Evolutionary conservation across 2,797 vertebrate genomes (phyloP).

Genomic region (Alfaro cultratus): DNA sequence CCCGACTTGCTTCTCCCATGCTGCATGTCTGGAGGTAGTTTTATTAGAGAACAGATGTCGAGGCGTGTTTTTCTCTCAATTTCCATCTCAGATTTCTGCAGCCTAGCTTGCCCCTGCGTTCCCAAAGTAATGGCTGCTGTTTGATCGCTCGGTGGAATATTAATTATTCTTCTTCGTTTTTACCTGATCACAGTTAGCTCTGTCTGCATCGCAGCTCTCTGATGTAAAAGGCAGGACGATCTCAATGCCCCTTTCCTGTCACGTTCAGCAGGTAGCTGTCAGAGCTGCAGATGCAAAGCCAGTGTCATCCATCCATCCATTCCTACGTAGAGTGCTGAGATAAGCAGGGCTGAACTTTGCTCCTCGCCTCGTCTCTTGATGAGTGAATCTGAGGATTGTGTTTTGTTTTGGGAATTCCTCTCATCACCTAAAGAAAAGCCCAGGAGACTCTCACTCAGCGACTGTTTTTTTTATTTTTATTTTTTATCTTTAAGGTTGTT

Average conservation of each 20-base stretch:
- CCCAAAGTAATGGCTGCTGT: slow-evolving; percentile 42
- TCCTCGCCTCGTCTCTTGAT: slow-evolving; percentile 24
- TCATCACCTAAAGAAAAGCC: slow-evolving; percentile 12
- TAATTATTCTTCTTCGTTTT: slow-evolving; percentile 67
- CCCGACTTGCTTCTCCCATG: slow-evolving; percentile 13
- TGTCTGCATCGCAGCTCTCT: slow-evolving; percentile 12
- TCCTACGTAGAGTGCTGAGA: slow-evolving; percentile 9
- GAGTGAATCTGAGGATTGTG: slow-evolving; percentile 23
- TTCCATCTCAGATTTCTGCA: slow-evolving; percentile 18
- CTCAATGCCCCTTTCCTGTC: slow-evolving; percentile 16
- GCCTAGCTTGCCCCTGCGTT: slow-evolving; percentile 42
- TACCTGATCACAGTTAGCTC: slow-evolving; percentile 51
- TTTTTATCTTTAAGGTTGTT: slow-evolving; percentile 32
- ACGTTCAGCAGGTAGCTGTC: slow-evolving; percentile 32
- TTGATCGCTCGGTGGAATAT: slow-evolving; percentile 60
- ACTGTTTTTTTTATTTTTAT: background rate
- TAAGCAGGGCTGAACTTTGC: slow-evolving; percentile 53
- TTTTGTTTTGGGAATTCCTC: slow-evolving; percentile 42
- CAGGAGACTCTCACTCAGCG: slow-evolving; percentile 16
- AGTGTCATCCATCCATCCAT: slow-evolving; percentile 5
- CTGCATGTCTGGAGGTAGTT: slow-evolving; percentile 36
- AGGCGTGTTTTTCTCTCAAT: slow-evolving; percentile 23
- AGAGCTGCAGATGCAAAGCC: slow-evolving; percentile 21
- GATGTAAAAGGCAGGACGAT: slow-evolving; percentile 4
- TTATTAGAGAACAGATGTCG: slow-evolving; percentile 48